A percentile compares a stretch with the other conserved stretches of the same genome.
These are phyloP conservation scores for Acanthiza pusilla DNA, from an alignment of 2,797 vertebrate species.

Conservation along the genomic window DNA sequence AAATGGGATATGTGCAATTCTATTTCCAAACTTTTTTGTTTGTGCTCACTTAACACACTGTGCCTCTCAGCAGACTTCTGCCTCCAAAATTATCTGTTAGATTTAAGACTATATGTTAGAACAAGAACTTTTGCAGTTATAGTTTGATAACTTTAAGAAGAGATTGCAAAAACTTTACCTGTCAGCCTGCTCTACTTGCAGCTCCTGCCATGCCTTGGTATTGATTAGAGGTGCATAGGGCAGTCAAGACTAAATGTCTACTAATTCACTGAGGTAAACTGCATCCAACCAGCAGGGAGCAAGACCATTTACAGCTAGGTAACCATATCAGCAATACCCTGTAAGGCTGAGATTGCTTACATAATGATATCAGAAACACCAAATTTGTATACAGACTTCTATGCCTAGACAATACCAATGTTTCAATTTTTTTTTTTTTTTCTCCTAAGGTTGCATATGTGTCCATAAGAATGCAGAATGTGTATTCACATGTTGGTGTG, in stretches of 20 bases:
- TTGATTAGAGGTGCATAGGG: not conserved
- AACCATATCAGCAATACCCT: not conserved
- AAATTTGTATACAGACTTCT: not conserved
- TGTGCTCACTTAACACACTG: not conserved
- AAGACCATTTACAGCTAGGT: not conserved
- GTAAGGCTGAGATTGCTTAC: not conserved
- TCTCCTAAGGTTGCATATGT: not conserved
- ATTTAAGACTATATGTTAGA: not conserved
- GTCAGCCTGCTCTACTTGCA: not conserved
- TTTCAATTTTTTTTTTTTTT: not conserved
- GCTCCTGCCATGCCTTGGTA: not conserved
- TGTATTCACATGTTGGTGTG: not conserved
- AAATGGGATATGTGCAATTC: not conserved
- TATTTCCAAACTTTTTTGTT: not conserved
- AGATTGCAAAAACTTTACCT: not conserved
- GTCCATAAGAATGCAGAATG: not conserved
- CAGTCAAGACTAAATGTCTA: not conserved
- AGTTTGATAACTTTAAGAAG: not conserved
- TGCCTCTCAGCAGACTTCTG: not conserved
- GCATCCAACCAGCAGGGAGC: not conserved
- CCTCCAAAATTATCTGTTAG: not conserved
- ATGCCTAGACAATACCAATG: not conserved
- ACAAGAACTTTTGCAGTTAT: not conserved
- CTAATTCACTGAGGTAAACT: not conserved
- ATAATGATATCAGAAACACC: not conserved